Evolutionary conservation across 2,113 vertebrate species (phyloP).

Genomic region (Amphilophus citrinellus): DNA sequence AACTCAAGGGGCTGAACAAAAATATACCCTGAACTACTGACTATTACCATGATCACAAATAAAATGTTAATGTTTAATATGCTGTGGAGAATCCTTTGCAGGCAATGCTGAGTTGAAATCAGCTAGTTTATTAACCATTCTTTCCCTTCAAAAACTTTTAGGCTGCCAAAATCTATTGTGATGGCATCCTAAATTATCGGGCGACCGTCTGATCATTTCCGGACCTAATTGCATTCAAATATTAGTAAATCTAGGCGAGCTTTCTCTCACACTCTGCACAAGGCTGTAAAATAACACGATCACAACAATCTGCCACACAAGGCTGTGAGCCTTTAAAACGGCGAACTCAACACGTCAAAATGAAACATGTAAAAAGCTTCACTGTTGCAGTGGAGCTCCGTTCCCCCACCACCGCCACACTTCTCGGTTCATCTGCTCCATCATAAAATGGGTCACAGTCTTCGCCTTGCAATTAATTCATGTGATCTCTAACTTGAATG

Average conservation of each 20-base stretch:
- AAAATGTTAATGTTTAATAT: background rate
- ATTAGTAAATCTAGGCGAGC: background rate
- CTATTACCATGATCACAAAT: fast-evolving
- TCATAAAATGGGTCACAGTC: slow-evolving; percentile 70
- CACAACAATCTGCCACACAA: fast-evolving
- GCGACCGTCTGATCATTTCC: fast-evolving
- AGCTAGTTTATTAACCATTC: background rate
- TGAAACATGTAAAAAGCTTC: background rate
- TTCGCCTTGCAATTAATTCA: slow-evolving; percentile 65
- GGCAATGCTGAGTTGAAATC: background rate
- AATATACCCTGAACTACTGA: no score
- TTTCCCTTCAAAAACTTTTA: background rate
- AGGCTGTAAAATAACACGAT: background rate
- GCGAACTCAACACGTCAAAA: background rate
- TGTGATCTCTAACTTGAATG: slow-evolving; percentile 46
- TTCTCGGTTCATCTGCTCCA: slow-evolving; percentile 43
- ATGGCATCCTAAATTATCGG: background rate
- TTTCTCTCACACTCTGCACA: background rate
- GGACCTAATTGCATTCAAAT: background rate
- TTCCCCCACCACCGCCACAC: background rate
- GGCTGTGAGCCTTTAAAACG: background rate
- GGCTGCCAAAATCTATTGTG: background rate
- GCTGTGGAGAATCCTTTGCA: background rate
- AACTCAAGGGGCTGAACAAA: background rate
- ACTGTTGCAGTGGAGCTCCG: background rate